Evolutionary conservation across 2,888 invertebrate genomes (phyloP).

Genomic region (Papilio demoleus): DNA sequence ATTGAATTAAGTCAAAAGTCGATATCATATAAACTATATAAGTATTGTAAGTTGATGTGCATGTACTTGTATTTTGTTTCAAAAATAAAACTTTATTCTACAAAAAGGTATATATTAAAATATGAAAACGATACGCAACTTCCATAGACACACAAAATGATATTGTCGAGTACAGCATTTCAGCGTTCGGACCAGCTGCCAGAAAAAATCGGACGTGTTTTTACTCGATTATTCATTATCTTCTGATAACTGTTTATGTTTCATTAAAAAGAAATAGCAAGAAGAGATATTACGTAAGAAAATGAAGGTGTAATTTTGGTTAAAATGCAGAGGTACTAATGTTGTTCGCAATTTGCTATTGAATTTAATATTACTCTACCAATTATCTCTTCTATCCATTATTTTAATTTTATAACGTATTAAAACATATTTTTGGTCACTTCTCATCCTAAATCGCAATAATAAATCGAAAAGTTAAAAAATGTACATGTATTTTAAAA

Average conservation of each 20-base stretch:
- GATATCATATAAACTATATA: no score
- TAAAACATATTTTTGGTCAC: no score
- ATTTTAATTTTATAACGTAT: no score
- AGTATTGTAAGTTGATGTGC: no score
- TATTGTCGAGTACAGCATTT: conserved; percentile 18
- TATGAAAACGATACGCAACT: conserved; percentile 11
- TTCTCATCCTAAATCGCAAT: no score
- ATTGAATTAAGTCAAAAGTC: no score
- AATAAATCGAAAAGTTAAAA: no score
- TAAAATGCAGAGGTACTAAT: background rate
- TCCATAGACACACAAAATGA: conserved; percentile 20
- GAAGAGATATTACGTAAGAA: background rate
- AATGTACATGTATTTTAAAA: no score
- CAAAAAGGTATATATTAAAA: background rate
- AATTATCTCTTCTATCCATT: no score
- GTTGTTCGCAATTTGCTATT: no score
- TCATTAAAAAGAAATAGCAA: conserved; percentile 2
- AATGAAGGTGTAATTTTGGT: background rate
- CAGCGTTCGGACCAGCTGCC: conserved; percentile 9
- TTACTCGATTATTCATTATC: conserved; percentile 14
- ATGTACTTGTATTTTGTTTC: no score
- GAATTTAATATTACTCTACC: no score
- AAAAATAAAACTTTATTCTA: background rate
- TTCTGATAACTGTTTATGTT: conserved; percentile 8
- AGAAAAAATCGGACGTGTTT: conserved; percentile 16